Percentiles rank a stretch among this genome's conserved stretches.
Conservation (phyloP, 2,797 vertebrate genomes). For the Amniataba percoides region DNA sequence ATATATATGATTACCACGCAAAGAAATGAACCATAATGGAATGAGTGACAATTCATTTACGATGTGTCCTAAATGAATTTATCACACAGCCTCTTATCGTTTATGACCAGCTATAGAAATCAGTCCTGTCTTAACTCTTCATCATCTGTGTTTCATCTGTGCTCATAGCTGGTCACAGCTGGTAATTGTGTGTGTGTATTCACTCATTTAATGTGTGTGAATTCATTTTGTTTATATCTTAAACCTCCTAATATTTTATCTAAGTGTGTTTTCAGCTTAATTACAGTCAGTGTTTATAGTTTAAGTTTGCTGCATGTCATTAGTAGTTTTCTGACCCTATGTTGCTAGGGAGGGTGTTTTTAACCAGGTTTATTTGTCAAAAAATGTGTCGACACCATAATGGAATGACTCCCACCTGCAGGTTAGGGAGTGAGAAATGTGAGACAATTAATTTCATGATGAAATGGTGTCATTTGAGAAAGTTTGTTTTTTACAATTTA, state of each 20-base stretch:
- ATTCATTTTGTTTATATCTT: neutral
- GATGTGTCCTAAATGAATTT: constrained; percentile 10
- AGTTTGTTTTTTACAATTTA: constrained; percentile 24
- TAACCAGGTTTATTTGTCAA: neutral
- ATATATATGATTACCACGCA: neutral
- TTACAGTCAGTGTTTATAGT: neutral
- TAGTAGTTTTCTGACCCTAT: neutral
- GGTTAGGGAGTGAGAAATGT: neutral
- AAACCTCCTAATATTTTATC: neutral
- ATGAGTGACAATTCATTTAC: constrained; percentile 22
- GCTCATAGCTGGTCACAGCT: neutral
- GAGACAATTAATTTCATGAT: neutral
- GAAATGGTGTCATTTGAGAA: constrained; percentile 16
- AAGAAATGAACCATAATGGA: constrained; percentile 17
- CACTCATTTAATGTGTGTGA: too few species aligned
- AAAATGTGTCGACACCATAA: neutral
- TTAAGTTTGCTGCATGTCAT: too few species aligned
- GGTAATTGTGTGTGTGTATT: too few species aligned
- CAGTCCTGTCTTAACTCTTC: neutral
- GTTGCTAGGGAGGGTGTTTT: neutral
- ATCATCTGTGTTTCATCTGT: constrained; percentile 9
- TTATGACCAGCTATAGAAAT: constrained; percentile 15
- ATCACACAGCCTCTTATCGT: constrained; percentile 4
- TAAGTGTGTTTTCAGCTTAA: too few species aligned
- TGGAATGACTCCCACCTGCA: too few species aligned